A percentile compares a stretch with the other conserved stretches of the same genome.
phyloP scores from a whole-genome alignment of 2,113 vertebrate species.

The Hypomesus transpacificus region DNA sequence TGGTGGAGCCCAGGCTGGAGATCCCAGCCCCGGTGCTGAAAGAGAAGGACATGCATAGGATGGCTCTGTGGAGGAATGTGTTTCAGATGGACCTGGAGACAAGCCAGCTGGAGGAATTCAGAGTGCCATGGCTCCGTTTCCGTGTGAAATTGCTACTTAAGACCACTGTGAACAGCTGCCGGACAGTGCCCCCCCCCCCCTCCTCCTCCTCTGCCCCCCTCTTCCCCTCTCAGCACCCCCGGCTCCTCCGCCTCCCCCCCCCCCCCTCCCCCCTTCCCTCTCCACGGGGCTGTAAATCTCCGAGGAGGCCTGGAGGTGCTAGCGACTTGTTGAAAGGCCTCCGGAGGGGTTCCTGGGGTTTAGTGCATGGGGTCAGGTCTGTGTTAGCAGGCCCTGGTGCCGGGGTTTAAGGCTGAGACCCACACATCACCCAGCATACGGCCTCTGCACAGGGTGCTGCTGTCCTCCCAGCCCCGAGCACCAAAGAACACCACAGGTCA shows the following conservation, averaged over 20 bases:
- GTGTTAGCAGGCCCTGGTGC: conserved; percentile 50
- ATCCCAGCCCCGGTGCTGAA: too few species aligned
- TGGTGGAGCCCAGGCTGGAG: too few species aligned
- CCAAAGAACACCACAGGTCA: conserved; percentile 27
- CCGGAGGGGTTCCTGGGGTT: conserved; percentile 62
- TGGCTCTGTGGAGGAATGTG: conserved; percentile 53
- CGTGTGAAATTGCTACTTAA: conserved; percentile 76
- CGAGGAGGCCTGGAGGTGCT: conserved; percentile 61
- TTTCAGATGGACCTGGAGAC: conserved; percentile 52
- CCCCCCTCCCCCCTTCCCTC: conserved; percentile 13
- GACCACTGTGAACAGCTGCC: conserved; percentile 75
- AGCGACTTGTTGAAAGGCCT: conserved; percentile 72
- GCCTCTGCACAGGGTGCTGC: conserved; percentile 25
- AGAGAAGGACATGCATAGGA: conserved; percentile 29
- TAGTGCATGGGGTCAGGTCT: conserved; percentile 68
- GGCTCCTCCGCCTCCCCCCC: background rate
- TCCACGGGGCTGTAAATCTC: conserved; percentile 71
- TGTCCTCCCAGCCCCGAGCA: conserved; percentile 6
- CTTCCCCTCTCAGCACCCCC: conserved; percentile 24
- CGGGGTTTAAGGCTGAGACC: conserved; percentile 46
- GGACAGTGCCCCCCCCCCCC: conserved; percentile 61
- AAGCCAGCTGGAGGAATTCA: conserved; percentile 68
- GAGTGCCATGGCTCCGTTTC: conserved; percentile 65
- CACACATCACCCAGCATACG: conserved; percentile 56
- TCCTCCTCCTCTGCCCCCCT: conserved; percentile 20